A percentile compares a stretch with the other conserved stretches of the same genome.
Conservation (phyloP, 2,797 vertebrate species). For the Melanitta fusca region DNA sequence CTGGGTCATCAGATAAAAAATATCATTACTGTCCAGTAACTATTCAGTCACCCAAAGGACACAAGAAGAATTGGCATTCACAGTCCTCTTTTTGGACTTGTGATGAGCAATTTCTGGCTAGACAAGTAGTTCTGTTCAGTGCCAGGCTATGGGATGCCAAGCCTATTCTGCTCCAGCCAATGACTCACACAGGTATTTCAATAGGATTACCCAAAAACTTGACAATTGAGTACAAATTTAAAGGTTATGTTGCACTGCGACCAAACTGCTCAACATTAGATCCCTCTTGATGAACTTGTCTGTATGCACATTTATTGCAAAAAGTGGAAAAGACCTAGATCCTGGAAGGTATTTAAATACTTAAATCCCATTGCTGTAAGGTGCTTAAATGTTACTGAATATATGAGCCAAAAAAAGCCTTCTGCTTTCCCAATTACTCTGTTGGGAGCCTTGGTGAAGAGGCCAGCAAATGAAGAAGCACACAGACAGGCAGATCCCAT, state of each 20-base stretch:
- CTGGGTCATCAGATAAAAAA: constrained; percentile 27
- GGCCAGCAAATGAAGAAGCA: not conserved
- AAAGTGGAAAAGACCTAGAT: not conserved
- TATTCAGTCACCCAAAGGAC: constrained; percentile 7
- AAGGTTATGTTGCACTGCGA: constrained; percentile 8
- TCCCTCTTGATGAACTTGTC: not conserved
- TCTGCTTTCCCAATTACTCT: not conserved
- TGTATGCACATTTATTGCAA: not conserved
- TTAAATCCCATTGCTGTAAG: not conserved
- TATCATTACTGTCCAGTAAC: not conserved
- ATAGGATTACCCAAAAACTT: not conserved
- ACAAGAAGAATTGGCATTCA: constrained; percentile 8
- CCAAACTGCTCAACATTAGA: not conserved
- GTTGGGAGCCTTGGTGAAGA: not conserved
- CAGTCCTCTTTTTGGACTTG: not conserved
- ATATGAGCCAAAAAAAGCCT: not conserved
- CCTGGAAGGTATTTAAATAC: not conserved
- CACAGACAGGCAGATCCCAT: not conserved
- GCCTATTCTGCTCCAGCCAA: constrained; percentile 16
- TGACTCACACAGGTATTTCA: constrained; percentile 41
- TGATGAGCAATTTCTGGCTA: constrained; percentile 27
- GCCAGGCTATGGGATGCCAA: constrained; percentile 33
- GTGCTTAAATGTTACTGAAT: not conserved
- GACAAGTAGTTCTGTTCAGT: not conserved
- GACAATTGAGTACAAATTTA: not conserved